Percentiles rank a stretch among this genome's conserved stretches.
phyloP scores from a whole-genome alignment of 2,113 vertebrate species.

The Globicephala melas region DNA sequence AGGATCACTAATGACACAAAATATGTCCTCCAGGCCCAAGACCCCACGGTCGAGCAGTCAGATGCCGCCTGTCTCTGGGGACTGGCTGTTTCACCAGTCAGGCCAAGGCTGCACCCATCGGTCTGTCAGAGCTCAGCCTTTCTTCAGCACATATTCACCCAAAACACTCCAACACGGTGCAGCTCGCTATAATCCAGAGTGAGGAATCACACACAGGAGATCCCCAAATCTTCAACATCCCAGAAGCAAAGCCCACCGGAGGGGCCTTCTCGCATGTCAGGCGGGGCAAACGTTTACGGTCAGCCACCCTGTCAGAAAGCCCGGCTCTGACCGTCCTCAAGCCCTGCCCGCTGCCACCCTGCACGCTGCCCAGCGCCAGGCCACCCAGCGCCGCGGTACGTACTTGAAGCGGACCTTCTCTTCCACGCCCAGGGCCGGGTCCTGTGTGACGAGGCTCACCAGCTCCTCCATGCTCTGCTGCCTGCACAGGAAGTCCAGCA shows the following conservation, averaged over 20 bases:
- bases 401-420: constrained; percentile 98
- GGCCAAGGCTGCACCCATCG: rapidly evolving
- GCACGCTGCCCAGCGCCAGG: not conserved
- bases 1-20: not conserved
- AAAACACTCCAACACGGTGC: not conserved
- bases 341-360: not conserved
- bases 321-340: not conserved
- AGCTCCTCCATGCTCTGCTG: constrained; percentile 95
- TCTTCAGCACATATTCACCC: not conserved
- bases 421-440: constrained; percentile 92
- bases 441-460: constrained; percentile 93
- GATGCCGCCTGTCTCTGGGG: rapidly evolving
- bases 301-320: not conserved
- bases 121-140: not conserved
- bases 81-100: not conserved
- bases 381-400: constrained; percentile 67
- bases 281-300: not conserved
- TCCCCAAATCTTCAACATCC: not conserved
- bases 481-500: constrained; percentile 95
- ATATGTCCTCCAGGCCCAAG: not conserved
- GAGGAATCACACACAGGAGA: not conserved
- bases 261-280: not conserved
- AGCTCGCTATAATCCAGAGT: not conserved
- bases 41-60: not conserved
- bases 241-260: not conserved